phyloP scores from a whole-genome alignment of 2,113 vertebrate species.

The Stegostoma tigrinum region DNA sequence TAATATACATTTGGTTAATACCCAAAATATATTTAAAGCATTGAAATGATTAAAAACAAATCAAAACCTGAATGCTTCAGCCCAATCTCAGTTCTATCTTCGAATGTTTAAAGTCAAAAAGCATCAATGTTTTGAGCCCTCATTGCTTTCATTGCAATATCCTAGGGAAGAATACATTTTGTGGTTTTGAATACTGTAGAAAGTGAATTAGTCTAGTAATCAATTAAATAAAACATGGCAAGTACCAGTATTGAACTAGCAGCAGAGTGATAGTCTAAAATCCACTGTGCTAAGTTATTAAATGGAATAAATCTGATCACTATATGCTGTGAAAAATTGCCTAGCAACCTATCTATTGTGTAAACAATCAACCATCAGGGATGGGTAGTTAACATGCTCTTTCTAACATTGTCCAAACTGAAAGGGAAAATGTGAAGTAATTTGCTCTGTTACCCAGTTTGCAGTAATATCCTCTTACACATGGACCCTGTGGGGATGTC shows the following conservation, averaged over 20 bases:
- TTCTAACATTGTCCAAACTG: background rate
- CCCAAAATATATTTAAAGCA: background rate
- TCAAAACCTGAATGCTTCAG: background rate
- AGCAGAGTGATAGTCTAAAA: background rate
- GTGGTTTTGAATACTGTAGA: too few relatives aligned
- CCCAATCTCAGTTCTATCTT: background rate
- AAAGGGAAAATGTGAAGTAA: background rate
- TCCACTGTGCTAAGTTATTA: background rate
- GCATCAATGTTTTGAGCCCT: background rate
- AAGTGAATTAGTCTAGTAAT: background rate
- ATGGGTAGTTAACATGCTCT: background rate
- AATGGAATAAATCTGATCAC: background rate
- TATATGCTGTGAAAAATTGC: background rate
- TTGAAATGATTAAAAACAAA: background rate
- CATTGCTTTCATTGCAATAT: background rate
- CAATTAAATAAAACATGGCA: background rate
- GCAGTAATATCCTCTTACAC: slow-evolving; percentile 58
- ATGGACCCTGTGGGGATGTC: slow-evolving; percentile 56
- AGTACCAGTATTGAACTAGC: background rate
- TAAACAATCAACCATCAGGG: background rate
- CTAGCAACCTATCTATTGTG: background rate
- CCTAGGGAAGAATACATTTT: background rate
- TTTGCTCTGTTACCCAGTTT: slow-evolving; percentile 43
- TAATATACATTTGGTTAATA: background rate
- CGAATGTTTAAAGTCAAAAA: background rate